Percentiles rank a stretch among this genome's conserved stretches.
phyloP scores from a whole-genome alignment of 1,140 invertebrate genomes.

The Gonioctena quinquepunctata region DNA sequence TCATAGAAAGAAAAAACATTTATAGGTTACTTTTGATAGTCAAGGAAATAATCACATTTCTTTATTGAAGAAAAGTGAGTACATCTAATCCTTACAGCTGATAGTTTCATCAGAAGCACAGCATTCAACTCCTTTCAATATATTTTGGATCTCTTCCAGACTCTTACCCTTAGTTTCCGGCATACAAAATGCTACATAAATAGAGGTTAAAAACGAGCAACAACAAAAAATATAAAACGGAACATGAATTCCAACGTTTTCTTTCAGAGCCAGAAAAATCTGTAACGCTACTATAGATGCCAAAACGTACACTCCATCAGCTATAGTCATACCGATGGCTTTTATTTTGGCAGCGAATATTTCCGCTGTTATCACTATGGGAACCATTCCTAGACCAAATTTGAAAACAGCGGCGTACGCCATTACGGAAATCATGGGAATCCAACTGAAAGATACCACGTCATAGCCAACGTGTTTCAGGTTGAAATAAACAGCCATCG shows the following conservation, averaged over 20 bases:
- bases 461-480: constrained; percentile 24
- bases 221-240: constrained; percentile 1
- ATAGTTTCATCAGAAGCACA: too few relatives aligned
- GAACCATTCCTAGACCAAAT: constrained; percentile 58
- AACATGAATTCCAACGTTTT: neutral
- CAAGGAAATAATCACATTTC: too few relatives aligned
- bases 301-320: constrained; percentile 36
- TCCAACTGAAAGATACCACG: constrained; percentile 51
- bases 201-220: neutral
- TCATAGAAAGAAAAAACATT: too few relatives aligned
- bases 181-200: neutral
- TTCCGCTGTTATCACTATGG: constrained; percentile 71
- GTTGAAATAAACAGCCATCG: constrained; percentile 38
- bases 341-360: constrained; percentile 66
- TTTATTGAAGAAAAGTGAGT: too few relatives aligned
- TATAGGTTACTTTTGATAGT: too few relatives aligned
- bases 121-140: constrained; percentile 38
- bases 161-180: constrained; percentile 57
- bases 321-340: constrained; percentile 46
- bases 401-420: constrained; percentile 29
- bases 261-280: neutral
- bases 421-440: constrained; percentile 28
- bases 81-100: too few relatives aligned
- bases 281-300: constrained; percentile 62
- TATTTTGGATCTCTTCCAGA: constrained; percentile 58